Percentiles rank a stretch among this genome's conserved stretches.
Conservation (phyloP, 2,797 vertebrate genomes). For the Artibeus jamaicensis region DNA sequence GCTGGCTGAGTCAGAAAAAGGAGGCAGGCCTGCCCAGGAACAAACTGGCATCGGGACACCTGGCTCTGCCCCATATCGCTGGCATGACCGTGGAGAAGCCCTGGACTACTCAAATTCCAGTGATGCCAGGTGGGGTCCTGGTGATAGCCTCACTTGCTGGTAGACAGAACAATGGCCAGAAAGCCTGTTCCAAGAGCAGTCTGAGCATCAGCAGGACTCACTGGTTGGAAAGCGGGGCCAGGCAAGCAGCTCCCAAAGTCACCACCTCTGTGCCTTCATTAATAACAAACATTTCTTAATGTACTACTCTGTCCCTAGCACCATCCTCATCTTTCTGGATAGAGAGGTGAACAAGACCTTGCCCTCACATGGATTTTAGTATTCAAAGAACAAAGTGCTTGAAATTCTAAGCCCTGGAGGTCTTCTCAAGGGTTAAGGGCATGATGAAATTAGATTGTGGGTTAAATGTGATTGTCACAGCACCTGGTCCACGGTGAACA, state of each 20-base stretch:
- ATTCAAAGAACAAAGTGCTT: not conserved
- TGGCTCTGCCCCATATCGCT: not conserved
- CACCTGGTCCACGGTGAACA: not conserved
- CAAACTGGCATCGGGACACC: not conserved
- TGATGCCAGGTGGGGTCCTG: not conserved
- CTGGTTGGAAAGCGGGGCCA: too few species aligned
- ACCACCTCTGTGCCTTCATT: not conserved
- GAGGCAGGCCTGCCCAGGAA: not conserved
- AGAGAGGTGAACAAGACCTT: not conserved
- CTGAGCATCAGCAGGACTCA: not conserved
- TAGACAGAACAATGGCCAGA: not conserved
- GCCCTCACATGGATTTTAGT: not conserved
- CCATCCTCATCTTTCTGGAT: not conserved
- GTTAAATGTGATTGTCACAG: not conserved
- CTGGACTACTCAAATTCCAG: not conserved
- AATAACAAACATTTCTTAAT: not conserved
- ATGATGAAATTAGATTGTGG: not conserved
- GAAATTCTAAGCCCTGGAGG: not conserved
- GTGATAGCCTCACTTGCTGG: not conserved
- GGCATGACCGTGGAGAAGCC: not conserved
- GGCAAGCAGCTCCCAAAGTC: not conserved
- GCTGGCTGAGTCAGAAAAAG: not conserved
- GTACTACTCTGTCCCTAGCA: not conserved
- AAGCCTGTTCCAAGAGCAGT: not conserved
- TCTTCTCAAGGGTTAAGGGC: not conserved